A percentile compares a stretch with the other conserved stretches of the same genome.
phyloP scores from a whole-genome alignment of 2,113 vertebrate species.

The Hippolais icterina region DNA sequence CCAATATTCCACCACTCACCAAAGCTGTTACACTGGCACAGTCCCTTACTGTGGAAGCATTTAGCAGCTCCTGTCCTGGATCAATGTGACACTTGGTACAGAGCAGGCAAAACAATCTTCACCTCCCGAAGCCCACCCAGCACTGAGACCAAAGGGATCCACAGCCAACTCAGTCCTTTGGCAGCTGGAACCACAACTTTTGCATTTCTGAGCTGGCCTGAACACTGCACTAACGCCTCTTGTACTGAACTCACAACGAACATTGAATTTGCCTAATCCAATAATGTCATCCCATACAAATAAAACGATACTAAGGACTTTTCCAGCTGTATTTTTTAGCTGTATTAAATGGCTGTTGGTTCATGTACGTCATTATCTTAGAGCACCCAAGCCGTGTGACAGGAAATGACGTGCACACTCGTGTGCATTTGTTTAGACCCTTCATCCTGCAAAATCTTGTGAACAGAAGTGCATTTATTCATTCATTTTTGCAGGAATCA shows the following conservation, averaged over 20 bases:
- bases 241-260: background rate
- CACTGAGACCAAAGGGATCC: background rate
- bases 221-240: conserved; percentile 6
- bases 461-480: background rate
- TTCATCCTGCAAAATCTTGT: background rate
- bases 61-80: background rate
- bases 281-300: background rate
- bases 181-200: conserved; percentile 15
- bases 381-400: background rate
- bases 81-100: background rate
- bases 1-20: background rate
- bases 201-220: conserved; percentile 35
- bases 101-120: background rate
- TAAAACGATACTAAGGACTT: background rate
- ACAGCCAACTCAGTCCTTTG: background rate
- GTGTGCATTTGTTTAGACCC: background rate
- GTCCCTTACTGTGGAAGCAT: background rate
- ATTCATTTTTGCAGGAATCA: background rate
- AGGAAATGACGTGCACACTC: conserved; percentile 15
- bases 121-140: background rate
- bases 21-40: background rate
- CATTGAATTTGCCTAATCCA: background rate
- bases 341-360: conserved; percentile 49
- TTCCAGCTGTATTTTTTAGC: background rate
- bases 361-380: conserved; percentile 11